Percentiles rank a stretch among this genome's conserved stretches.
These are phyloP conservation scores for Tetragonula clypearis DNA, from an alignment of 1,140 invertebrate species.

Conservation along the genomic window DNA sequence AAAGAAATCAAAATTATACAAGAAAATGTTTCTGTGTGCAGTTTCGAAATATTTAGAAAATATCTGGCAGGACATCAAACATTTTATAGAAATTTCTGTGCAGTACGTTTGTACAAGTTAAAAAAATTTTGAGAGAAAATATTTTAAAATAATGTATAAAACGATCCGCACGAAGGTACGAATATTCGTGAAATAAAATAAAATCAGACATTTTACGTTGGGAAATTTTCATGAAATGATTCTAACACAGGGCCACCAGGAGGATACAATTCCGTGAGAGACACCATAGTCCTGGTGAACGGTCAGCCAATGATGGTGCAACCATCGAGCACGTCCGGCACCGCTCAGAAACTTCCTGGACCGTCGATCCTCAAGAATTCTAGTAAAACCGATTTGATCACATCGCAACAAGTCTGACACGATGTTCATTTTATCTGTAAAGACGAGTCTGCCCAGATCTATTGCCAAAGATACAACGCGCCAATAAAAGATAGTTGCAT, in stretches of 20 bases:
- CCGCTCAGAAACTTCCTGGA: conserved; percentile 79
- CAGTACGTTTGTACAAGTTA: background rate
- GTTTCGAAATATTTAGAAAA: no score
- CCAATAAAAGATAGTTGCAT: conserved; percentile 31
- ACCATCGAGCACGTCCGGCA: conserved; percentile 56
- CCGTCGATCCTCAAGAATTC: conserved; percentile 82
- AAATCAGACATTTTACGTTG: background rate
- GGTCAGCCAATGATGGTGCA: conserved; percentile 83
- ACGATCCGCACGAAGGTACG: background rate
- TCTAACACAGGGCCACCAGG: conserved; percentile 49
- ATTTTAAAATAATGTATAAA: background rate
- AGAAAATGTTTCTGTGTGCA: background rate
- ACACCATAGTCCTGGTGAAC: conserved; percentile 84
- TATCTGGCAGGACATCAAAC: no score
- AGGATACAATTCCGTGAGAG: conserved; percentile 81
- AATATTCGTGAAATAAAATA: background rate
- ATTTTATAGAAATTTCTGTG: no score
- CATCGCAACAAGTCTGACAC: conserved; percentile 79
- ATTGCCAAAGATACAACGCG: conserved; percentile 1
- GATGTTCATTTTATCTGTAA: conserved; percentile 54
- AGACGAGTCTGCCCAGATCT: conserved; percentile 32
- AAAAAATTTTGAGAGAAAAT: background rate
- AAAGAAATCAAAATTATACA: background rate
- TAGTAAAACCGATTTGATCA: conserved; percentile 79
- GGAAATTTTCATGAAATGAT: background rate